phyloP scores from a whole-genome alignment of 2,797 vertebrate species.

The Squalus acanthias region DNA sequence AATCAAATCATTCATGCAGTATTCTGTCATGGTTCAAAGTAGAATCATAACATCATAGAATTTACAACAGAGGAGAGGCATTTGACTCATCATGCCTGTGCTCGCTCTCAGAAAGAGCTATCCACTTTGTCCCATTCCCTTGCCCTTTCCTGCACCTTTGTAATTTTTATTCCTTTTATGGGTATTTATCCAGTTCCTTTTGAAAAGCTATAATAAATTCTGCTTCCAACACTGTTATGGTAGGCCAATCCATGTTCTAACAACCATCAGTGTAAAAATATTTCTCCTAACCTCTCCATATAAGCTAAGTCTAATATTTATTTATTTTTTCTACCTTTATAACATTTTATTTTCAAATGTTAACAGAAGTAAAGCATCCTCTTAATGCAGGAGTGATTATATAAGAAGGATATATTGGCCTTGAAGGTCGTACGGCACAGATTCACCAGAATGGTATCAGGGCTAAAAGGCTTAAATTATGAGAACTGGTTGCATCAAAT shows the following conservation, averaged over 20 bases:
- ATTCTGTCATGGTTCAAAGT: neutral
- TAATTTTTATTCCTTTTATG: neutral
- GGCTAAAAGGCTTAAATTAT: neutral
- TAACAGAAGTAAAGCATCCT: neutral
- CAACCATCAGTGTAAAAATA: neutral
- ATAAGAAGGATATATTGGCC: neutral
- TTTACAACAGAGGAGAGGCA: neutral
- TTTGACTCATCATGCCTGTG: neutral
- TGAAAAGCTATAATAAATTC: neutral
- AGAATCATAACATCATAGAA: neutral
- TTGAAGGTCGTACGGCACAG: neutral
- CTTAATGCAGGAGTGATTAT: neutral
- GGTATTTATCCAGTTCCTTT: neutral
- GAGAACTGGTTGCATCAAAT: neutral
- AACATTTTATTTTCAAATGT: neutral
- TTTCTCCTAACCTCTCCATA: neutral
- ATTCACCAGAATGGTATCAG: neutral
- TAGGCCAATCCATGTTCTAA: neutral
- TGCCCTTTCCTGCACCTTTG: neutral
- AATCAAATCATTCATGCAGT: neutral
- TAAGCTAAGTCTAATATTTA: neutral
- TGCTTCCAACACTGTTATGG: too few species aligned
- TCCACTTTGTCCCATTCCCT: neutral
- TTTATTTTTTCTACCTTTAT: neutral
- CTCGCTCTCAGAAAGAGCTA: neutral